Base-by-base conservation (phyloP, 1,140 invertebrate species). In the Drosophila ohnishii region DNA sequence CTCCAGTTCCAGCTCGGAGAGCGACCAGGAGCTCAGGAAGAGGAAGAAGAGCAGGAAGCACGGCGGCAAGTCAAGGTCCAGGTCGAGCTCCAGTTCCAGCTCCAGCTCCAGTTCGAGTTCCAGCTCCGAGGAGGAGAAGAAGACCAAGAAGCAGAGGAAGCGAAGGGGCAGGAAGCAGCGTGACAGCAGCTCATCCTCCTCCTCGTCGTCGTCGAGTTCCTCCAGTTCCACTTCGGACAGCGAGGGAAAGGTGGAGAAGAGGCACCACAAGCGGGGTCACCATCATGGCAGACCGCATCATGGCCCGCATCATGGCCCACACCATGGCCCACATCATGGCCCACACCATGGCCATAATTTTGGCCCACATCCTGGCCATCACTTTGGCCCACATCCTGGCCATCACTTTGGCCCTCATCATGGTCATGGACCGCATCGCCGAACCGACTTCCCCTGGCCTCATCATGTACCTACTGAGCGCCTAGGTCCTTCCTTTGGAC, bases 1-100 rank as follows among this genome's bases (percentile, higher is more conserved):
- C 3, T 78, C 77, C 4, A 65, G 72, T 0, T 78, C 79, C 11
- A 39, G 34, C 14, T 75, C 72, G 42, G 40, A 45, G n/a, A 51
- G 51, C 14, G 50, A 70, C 19, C 1, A 1, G 34, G 40, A 53
- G 45, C 13, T 44, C 28, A 40, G 35, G 44, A 22, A 35, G 28
- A 14, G 40, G 19, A 28, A 50, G 57, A 30, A 35, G 32, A 44
- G 5, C 14, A 45, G 39, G 6, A 65, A 66, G 30, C 37, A 34
- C 1, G 19, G 48, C 10, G 5, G 13, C 10, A 64, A 63, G 14
- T 39, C 35, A 0, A 78, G 45, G 5, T 67, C 75, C 5, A 62
- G 62, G 7, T 72, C 67, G 1, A 78, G 67, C 2, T 78, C 71
- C 2, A 47, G 62, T 1, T 80, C 78, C 0, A 51, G 58, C 7